Evolutionary conservation across 2,113 vertebrate genomes (phyloP).

Genomic region (Casuarius casuarius): DNA sequence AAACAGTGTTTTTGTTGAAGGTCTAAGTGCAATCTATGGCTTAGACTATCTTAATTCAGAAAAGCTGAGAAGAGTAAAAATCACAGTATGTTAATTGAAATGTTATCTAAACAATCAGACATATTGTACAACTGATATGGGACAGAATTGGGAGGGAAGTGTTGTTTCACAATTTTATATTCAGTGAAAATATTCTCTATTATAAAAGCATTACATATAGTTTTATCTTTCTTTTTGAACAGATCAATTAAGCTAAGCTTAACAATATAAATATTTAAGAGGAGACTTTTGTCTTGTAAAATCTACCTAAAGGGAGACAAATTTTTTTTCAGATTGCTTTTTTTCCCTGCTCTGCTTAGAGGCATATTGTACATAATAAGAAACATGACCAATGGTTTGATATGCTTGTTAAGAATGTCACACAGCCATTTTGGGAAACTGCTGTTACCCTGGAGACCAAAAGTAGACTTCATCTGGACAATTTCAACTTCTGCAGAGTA

Average conservation of each 20-base stretch:
- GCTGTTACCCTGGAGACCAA: constrained; percentile 64
- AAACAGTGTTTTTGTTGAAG: not conserved
- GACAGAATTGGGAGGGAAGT: not conserved
- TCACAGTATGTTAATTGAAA: not conserved
- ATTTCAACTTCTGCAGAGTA: not conserved
- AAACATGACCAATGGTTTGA: constrained; percentile 36
- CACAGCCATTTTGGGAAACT: constrained; percentile 18
- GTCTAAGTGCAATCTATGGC: not conserved
- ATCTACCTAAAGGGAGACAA: not conserved
- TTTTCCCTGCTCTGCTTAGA: not conserved
- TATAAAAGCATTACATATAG: not conserved
- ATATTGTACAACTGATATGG: not conserved
- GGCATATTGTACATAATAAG: not conserved
- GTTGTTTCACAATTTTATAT: not conserved
- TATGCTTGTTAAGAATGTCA: constrained; percentile 43
- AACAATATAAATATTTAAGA: not conserved
- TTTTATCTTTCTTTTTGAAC: not conserved
- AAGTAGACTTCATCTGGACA: not conserved
- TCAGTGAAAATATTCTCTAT: not conserved
- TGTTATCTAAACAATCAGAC: not conserved
- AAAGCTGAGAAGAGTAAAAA: not conserved
- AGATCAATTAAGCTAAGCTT: not conserved
- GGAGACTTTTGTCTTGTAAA: not conserved
- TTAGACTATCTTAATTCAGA: not conserved
- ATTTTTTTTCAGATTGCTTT: not conserved